A percentile compares a stretch with the other conserved stretches of the same genome.
Conservation (phyloP, 2,797 vertebrate species). For the Gymnodraco acuticeps region DNA sequence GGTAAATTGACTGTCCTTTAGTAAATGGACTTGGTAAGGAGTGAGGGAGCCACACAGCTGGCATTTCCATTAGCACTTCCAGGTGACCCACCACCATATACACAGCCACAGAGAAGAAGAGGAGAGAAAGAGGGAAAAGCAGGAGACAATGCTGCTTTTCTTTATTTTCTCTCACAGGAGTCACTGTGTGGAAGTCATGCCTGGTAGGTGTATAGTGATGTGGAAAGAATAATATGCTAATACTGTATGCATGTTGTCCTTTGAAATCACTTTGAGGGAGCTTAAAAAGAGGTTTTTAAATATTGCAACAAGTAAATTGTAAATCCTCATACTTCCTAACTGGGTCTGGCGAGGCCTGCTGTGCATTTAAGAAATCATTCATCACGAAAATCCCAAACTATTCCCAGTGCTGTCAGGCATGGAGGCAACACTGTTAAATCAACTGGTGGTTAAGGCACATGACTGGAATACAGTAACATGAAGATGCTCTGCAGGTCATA, state of each 20-base stretch:
- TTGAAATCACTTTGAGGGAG: background rate
- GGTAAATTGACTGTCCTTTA: conserved; percentile 89
- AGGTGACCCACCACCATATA: conserved; percentile 57
- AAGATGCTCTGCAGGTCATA: conserved; percentile 27
- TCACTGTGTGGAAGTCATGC: conserved; percentile 3
- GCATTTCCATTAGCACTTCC: conserved; percentile 81
- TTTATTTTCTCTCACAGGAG: conserved; percentile 47
- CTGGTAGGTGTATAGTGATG: conserved; percentile 18
- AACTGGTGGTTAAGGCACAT: conserved; percentile 41
- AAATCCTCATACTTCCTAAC: conserved; percentile 29
- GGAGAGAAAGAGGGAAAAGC: background rate
- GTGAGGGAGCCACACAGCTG: conserved; percentile 79
- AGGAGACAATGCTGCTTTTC: conserved; percentile 45
- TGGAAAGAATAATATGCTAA: background rate
- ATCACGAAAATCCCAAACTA: conserved; percentile 64
- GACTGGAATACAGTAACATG: conserved; percentile 27
- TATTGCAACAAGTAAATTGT: background rate
- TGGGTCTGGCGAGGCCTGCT: conserved; percentile 30
- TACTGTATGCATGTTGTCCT: background rate
- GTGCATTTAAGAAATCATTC: conserved; percentile 53
- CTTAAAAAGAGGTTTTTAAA: background rate
- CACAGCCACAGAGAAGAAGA: conserved; percentile 35
- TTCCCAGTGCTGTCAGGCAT: conserved; percentile 55
- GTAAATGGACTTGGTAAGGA: conserved; percentile 88
- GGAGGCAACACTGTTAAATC: conserved; percentile 55